Evolutionary conservation across 2,888 invertebrate species (phyloP).

Genomic region (Arctia plantaginis): DNA sequence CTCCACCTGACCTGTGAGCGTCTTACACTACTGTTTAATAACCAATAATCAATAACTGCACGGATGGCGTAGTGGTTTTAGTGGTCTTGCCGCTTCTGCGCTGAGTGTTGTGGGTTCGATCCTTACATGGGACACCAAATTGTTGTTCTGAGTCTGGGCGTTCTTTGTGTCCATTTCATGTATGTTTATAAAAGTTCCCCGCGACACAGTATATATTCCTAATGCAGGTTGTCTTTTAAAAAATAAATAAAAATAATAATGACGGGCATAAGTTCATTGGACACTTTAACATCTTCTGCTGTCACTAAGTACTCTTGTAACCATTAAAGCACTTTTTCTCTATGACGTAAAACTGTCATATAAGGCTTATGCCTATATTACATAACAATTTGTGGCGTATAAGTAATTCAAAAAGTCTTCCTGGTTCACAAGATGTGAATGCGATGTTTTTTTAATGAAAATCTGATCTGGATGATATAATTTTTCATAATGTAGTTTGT

Average conservation of each 20-base stretch:
- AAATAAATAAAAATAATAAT: not conserved
- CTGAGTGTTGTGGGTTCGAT: too few relatives aligned
- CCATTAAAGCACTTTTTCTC: slow-evolving; percentile 10
- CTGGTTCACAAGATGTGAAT: slow-evolving; percentile 24
- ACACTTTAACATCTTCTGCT: not conserved
- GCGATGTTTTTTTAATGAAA: slow-evolving; percentile 1
- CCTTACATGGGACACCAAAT: too few relatives aligned
- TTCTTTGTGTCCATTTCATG: too few relatives aligned
- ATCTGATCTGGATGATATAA: not conserved
- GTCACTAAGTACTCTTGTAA: not conserved
- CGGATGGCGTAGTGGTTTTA: too few relatives aligned
- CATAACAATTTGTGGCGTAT: slow-evolving; percentile 51
- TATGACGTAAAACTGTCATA: slow-evolving; percentile 23
- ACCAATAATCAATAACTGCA: too few relatives aligned
- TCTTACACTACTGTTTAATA: too few relatives aligned
- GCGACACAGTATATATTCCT: too few relatives aligned
- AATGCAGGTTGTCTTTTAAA: too few relatives aligned
- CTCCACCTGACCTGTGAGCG: too few relatives aligned
- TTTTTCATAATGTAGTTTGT: not conserved
- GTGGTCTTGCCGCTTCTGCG: too few relatives aligned
- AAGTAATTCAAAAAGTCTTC: slow-evolving; percentile 37
- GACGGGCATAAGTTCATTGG: not conserved
- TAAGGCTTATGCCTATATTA: slow-evolving; percentile 47
- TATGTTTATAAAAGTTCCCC: too few relatives aligned
- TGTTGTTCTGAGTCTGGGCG: too few relatives aligned